Conservation (phyloP, 2,888 invertebrate genomes). For the Subacronicta megacephala region DNA sequence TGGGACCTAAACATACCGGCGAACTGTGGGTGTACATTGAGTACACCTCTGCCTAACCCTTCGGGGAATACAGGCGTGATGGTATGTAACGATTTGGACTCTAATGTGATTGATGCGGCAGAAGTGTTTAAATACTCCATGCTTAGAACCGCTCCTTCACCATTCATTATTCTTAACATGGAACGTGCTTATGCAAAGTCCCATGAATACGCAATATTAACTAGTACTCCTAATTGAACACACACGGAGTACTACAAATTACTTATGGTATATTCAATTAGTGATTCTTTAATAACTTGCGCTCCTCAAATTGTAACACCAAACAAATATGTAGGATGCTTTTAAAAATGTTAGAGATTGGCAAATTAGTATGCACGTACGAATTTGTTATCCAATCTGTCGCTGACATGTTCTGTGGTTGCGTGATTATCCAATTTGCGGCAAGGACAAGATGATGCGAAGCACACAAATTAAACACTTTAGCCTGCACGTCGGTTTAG, state of each 20-base stretch:
- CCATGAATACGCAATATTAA: slow-evolving; percentile 23
- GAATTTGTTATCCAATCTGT: slow-evolving; percentile 81
- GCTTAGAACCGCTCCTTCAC: slow-evolving; percentile 1
- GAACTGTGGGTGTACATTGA: too few species aligned
- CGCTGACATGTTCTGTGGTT: slow-evolving; percentile 69
- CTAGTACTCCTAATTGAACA: slow-evolving; percentile 21
- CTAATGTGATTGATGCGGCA: neutral
- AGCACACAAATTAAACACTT: slow-evolving; percentile 65
- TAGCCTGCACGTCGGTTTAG: slow-evolving; percentile 26
- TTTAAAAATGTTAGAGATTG: slow-evolving; percentile 47
- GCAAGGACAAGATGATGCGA: slow-evolving; percentile 73
- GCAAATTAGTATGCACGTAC: slow-evolving; percentile 76
- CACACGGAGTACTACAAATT: slow-evolving; percentile 24
- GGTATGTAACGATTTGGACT: too few species aligned
- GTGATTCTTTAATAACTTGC: slow-evolving; percentile 17
- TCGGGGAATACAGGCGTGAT: too few species aligned
- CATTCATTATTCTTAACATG: slow-evolving; percentile 6
- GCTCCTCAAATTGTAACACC: slow-evolving; percentile 31
- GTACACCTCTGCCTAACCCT: too few species aligned
- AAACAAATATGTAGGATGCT: slow-evolving; percentile 56
- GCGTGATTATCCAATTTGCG: slow-evolving; percentile 87
- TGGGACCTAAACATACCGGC: too few species aligned
- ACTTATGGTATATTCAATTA: slow-evolving; percentile 15
- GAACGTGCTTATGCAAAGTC: slow-evolving; percentile 21
- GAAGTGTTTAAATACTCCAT: neutral